Evolutionary conservation across 2,113 vertebrate genomes (phyloP).

Genomic region (Oreamnos americanus): DNA sequence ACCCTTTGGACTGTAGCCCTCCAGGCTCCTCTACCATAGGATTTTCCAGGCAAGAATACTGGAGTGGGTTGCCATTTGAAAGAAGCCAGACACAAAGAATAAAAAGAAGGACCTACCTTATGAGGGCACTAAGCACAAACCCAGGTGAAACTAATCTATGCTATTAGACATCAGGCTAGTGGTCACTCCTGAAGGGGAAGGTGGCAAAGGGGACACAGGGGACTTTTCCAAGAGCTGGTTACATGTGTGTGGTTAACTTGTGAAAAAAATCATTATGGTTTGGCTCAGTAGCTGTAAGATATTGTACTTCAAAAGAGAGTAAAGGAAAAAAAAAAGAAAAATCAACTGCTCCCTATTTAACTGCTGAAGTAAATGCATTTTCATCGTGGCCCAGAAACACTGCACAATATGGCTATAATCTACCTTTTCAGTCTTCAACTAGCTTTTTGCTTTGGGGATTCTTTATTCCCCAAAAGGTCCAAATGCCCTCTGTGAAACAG

Average conservation of each 20-base stretch:
- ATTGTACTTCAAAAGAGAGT: neutral
- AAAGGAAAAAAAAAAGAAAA: neutral
- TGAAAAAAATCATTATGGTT: neutral
- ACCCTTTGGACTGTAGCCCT: neutral
- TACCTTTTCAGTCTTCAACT: neutral
- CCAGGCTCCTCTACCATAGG: neutral
- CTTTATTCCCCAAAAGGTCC: neutral
- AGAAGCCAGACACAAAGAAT: neutral
- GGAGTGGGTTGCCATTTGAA: neutral
- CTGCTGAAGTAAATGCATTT: neutral
- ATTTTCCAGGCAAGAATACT: neutral
- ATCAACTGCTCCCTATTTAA: neutral
- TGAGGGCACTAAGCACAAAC: neutral
- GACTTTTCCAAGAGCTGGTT: neutral
- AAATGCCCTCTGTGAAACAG: neutral
- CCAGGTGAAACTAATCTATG: neutral
- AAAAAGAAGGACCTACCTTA: neutral
- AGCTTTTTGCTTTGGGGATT: neutral
- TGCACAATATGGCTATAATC: neutral
- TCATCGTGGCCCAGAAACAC: neutral
- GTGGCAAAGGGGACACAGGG: neutral
- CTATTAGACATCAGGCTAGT: neutral
- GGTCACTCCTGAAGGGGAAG: neutral
- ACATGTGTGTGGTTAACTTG: neutral
- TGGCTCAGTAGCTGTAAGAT: neutral